phyloP scores from a whole-genome alignment of 2,888 invertebrate genomes.

The Caenorhabditis virilis region DNA sequence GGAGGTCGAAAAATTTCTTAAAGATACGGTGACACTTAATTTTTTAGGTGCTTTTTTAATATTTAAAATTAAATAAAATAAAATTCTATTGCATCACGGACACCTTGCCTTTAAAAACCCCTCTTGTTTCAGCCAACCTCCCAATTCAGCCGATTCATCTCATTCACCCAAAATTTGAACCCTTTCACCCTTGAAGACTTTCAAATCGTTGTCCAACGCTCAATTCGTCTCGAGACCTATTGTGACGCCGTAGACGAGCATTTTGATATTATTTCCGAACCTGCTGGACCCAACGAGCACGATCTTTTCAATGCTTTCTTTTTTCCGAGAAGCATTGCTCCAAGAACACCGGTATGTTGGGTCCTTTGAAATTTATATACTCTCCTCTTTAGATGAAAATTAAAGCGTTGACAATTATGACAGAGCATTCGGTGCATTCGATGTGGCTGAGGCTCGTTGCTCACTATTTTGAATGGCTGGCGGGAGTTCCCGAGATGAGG shows the following conservation, averaged over 20 bases:
- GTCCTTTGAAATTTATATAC: neutral
- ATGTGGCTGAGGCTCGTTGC: conserved; percentile 46
- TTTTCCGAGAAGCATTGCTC: conserved; percentile 24
- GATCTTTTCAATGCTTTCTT: conserved; percentile 28
- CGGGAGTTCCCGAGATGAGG: conserved; percentile 33
- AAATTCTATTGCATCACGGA: neutral
- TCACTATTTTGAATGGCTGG: conserved; percentile 42
- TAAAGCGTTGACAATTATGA: conserved; percentile 12
- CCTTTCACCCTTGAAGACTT: conserved; percentile 17
- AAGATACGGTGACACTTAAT: neutral
- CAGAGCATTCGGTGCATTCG: conserved; percentile 15
- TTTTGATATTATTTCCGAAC: neutral
- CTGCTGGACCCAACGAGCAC: neutral
- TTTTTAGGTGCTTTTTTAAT: neutral
- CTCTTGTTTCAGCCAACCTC: neutral
- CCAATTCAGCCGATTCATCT: neutral
- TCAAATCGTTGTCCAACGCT: conserved; percentile 3
- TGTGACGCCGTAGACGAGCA: conserved; percentile 19
- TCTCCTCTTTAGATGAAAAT: conserved; percentile 18
- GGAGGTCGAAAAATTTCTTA: no score
- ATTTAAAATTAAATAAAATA: neutral
- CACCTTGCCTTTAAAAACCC: neutral
- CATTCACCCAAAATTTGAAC: neutral
- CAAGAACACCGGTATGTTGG: conserved; percentile 17
- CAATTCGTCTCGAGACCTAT: conserved; percentile 13